phyloP scores from a whole-genome alignment of 2,888 invertebrate genomes.

The Tetragnatha montana region DNA sequence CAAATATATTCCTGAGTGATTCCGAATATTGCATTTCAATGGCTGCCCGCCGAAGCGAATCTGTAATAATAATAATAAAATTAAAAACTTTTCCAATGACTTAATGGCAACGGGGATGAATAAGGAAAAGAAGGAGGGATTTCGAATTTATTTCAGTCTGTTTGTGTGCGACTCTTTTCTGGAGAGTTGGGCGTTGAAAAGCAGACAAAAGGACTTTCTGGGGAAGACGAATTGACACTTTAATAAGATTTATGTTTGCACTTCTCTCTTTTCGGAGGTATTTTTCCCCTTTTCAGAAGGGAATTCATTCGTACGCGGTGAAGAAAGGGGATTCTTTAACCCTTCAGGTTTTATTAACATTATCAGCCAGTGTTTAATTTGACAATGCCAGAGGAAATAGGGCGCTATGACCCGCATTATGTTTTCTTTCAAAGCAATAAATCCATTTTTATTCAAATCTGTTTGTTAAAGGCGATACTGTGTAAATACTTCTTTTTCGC shows the following conservation, averaged over 20 bases:
- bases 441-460: conserved; percentile 66
- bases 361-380: conserved; percentile 70
- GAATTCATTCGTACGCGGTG: conserved; percentile 58
- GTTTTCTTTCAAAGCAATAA: conserved; percentile 66
- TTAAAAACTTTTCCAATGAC: conserved; percentile 69
- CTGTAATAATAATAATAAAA: conserved; percentile 71
- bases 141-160: conserved; percentile 64
- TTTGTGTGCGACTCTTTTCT: conserved; percentile 61
- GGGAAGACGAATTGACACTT: conserved; percentile 69
- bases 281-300: conserved; percentile 59
- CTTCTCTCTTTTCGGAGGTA: conserved; percentile 64
- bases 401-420: conserved; percentile 65
- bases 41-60: conserved; percentile 57
- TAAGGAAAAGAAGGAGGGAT: conserved; percentile 33
- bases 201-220: conserved; percentile 65
- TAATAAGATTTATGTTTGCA: conserved; percentile 71
- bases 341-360: conserved; percentile 66
- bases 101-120: conserved; percentile 65
- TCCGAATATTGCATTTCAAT: conserved; percentile 69
- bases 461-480: conserved; percentile 66
- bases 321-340: conserved; percentile 34
- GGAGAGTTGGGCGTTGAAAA: conserved; percentile 34
- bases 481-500: conserved; percentile 59
- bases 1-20: conserved; percentile 60
- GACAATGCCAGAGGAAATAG: conserved; percentile 65